phyloP scores from a whole-genome alignment of 2,888 invertebrate species.

The Nemotelus nigrinus region DNA sequence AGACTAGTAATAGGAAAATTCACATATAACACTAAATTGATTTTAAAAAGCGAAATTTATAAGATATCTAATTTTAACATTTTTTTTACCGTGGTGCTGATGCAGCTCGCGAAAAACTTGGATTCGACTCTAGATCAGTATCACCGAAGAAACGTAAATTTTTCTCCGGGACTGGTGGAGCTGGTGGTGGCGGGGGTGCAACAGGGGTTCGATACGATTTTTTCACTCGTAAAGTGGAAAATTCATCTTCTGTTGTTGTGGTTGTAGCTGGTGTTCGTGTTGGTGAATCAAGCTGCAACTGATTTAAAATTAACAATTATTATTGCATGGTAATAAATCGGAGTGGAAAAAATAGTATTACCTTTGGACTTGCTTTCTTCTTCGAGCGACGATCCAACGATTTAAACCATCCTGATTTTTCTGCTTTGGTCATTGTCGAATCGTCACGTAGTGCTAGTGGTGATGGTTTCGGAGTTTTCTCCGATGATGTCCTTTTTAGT shows the following conservation, averaged over 20 bases:
- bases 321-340: not conserved
- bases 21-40: too few species aligned
- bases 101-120: constrained; percentile 65
- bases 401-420: constrained; percentile 80
- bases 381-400: constrained; percentile 78
- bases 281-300: constrained; percentile 51
- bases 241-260: constrained; percentile 52
- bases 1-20: too few species aligned
- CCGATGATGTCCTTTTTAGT: constrained; percentile 70
- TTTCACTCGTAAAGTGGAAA: constrained; percentile 50
- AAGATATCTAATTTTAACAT: too few species aligned
- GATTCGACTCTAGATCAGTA: constrained; percentile 80
- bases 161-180: constrained; percentile 64
- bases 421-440: constrained; percentile 63
- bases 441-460: constrained; percentile 64
- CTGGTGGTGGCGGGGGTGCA: constrained; percentile 51
- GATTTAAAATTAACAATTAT: too few species aligned
- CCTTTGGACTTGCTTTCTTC: constrained; percentile 69
- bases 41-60: too few species aligned
- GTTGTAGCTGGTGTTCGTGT: constrained; percentile 45
- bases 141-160: constrained; percentile 86
- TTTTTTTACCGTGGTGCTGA: constrained; percentile 58
- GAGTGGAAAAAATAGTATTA: constrained; percentile 42
- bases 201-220: constrained; percentile 50
- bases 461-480: constrained; percentile 60